phyloP scores from a whole-genome alignment of 2,797 vertebrate genomes.

The Propithecus perrieri region DNA sequence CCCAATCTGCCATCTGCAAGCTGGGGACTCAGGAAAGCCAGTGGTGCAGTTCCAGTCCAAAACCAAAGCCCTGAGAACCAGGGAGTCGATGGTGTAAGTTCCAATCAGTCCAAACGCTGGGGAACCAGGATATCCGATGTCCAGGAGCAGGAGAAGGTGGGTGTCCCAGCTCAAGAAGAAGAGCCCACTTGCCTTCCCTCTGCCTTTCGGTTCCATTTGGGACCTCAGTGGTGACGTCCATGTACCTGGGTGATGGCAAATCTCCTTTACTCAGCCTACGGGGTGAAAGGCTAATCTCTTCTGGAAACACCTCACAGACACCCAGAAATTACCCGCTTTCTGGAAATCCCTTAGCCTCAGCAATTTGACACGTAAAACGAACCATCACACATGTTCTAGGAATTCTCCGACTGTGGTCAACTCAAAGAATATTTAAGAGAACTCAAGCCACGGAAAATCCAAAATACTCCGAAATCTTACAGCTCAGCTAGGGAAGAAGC shows the following conservation, averaged over 20 bases:
- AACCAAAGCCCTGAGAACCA: background rate
- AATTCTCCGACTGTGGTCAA: background rate
- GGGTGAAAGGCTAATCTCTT: background rate
- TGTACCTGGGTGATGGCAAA: background rate
- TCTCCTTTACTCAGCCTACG: background rate
- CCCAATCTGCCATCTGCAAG: background rate
- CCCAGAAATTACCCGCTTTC: background rate
- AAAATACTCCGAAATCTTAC: background rate
- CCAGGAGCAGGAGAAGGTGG: background rate
- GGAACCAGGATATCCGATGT: rapidly evolving
- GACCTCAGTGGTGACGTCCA: no score
- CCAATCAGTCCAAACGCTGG: background rate
- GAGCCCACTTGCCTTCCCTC: no score
- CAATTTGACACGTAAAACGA: background rate
- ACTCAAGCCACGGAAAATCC: background rate
- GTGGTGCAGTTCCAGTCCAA: background rate
- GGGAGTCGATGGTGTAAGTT: no score
- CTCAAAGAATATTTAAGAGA: background rate
- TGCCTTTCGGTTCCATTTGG: no score
- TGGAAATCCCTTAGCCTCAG: background rate
- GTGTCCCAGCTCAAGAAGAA: background rate
- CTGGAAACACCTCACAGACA: background rate
- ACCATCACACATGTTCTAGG: background rate
- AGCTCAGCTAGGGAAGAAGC: background rate
- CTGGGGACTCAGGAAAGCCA: background rate